Conservation (phyloP, 2,797 vertebrate genomes). For the Falco cherrug region DNA sequence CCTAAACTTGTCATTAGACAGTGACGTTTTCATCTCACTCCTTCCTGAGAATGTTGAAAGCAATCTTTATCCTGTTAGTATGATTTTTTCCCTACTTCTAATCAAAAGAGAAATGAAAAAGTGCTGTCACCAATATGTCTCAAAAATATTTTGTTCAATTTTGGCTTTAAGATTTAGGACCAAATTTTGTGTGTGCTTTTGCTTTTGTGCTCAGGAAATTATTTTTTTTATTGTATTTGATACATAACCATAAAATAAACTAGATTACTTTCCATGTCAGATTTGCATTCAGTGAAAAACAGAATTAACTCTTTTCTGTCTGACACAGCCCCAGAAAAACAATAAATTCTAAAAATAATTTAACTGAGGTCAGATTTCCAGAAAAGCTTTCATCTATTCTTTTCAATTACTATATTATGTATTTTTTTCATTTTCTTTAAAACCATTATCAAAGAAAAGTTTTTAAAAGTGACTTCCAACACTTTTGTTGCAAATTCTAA, state of each 20-base stretch:
- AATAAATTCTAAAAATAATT: neutral
- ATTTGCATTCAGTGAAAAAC: conserved; percentile 3
- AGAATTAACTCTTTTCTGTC: neutral
- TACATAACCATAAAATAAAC: neutral
- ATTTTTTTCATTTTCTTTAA: neutral
- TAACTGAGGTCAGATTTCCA: neutral
- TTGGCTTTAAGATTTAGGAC: neutral
- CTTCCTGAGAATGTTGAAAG: neutral
- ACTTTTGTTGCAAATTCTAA: neutral
- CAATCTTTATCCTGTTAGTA: neutral
- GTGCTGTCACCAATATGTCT: neutral
- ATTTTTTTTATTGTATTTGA: neutral
- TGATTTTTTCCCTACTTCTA: neutral
- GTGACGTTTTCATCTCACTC: neutral
- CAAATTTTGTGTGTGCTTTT: neutral
- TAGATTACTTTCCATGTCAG: neutral
- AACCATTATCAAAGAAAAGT: neutral
- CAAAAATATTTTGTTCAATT: neutral
- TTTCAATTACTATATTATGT: neutral
- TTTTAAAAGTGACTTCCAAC: neutral
- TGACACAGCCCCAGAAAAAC: neutral
- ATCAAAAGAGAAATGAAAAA: neutral
- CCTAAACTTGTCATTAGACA: neutral
- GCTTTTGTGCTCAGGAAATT: neutral
- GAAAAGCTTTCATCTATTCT: neutral